These are phyloP conservation scores for Bactericera cockerelli DNA, from an alignment of 1,140 invertebrate genomes.

Conservation along the genomic window DNA sequence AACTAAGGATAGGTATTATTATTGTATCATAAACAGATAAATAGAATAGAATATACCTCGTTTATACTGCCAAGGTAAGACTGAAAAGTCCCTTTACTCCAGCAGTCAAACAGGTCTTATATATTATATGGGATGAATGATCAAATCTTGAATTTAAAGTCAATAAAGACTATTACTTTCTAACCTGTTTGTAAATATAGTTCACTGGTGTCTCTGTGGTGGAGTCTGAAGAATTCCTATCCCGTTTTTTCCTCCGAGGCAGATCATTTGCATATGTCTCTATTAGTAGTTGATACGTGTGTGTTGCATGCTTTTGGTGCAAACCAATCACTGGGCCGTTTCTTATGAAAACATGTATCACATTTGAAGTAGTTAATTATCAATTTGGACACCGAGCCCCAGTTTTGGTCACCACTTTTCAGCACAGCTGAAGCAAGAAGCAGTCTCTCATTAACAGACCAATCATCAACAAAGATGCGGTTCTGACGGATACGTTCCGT, in stretches of 20 bases:
- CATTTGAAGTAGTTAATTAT: conserved; percentile 3
- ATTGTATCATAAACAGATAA: too few species aligned
- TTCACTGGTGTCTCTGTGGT: not conserved
- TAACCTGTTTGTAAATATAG: not conserved
- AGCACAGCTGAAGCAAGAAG: conserved; percentile 73
- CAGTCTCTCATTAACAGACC: conserved; percentile 69
- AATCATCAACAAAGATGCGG: conserved; percentile 55
- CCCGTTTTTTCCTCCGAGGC: not conserved
- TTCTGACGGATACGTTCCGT: conserved; percentile 37
- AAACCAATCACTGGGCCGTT: conserved; percentile 73
- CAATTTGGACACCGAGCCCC: conserved; percentile 34
- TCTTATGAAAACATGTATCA: conserved; percentile 41
- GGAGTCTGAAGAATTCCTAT: not conserved
- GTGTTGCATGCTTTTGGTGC: conserved; percentile 81
- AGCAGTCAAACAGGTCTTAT: too few species aligned
- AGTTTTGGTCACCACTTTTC: conserved; percentile 83
- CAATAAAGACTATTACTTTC: too few species aligned
- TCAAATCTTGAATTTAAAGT: too few species aligned
- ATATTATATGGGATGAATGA: too few species aligned
- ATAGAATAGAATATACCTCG: too few species aligned
- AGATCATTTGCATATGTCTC: conserved; percentile 55
- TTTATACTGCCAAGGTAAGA: too few species aligned
- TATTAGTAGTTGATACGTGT: conserved; percentile 67
- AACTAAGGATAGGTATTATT: too few species aligned
- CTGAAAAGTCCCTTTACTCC: too few species aligned